phyloP scores from a whole-genome alignment of 2,888 invertebrate species.

The Hypolimnas misippus region DNA sequence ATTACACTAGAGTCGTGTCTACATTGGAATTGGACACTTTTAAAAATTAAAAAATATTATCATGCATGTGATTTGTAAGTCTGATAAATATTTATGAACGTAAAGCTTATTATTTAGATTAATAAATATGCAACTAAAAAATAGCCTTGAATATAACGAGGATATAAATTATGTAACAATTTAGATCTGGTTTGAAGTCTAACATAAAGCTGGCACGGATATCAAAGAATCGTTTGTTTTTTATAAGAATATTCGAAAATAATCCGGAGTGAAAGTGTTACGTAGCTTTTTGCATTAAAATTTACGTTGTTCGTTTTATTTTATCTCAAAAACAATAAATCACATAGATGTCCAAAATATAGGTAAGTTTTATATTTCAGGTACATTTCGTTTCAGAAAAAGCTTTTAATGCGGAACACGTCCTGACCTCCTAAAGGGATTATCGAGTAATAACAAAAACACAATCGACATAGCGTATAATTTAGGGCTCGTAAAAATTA shows the following conservation, averaged over 20 bases:
- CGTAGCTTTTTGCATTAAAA: not conserved
- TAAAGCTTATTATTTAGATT: not conserved
- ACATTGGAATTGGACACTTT: no score
- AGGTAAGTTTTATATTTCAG: not conserved
- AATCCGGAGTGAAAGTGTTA: not conserved
- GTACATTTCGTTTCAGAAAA: not conserved
- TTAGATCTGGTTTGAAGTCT: conserved; percentile 10
- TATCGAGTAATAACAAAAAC: conserved; percentile 19
- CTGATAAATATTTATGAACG: not conserved
- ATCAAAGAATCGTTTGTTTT: conserved; percentile 4
- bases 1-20: not conserved
- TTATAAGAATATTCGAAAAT: not conserved
- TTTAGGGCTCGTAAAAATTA: conserved; percentile 13
- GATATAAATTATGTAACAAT: conserved; percentile 7
- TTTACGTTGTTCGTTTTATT: not conserved
- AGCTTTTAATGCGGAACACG: not conserved
- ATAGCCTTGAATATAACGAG: conserved; percentile 5
- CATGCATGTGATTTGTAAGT: not conserved
- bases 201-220: conserved; percentile 5
- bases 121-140: conserved; percentile 7
- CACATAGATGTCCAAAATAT: conserved; percentile 16
- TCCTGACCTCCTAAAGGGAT: not conserved
- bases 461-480: conserved; percentile 25
- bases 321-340: not conserved
- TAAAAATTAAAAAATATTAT: not conserved